A percentile compares a stretch with the other conserved stretches of the same genome.
These are phyloP conservation scores for Platynereis dumerilii DNA, from an alignment of 2,888 invertebrate species.

Conservation along the genomic window DNA sequence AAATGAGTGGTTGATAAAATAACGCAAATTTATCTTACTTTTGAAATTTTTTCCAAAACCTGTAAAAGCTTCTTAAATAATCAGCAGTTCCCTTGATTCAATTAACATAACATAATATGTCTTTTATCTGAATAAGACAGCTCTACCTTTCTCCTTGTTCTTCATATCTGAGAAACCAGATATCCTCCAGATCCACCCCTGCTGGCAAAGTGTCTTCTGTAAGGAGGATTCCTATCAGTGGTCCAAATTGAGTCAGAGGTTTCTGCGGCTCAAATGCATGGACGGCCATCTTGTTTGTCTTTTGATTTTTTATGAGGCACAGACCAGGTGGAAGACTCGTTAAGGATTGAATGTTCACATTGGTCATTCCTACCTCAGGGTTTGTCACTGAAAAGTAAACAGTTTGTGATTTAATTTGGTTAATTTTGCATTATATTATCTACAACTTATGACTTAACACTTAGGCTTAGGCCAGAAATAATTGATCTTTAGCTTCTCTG, in stretches of 20 bases:
- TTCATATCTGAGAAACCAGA: slow-evolving; percentile 20
- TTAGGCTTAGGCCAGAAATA: too few species aligned
- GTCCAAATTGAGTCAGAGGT: slow-evolving; percentile 9
- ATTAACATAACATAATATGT: too few species aligned
- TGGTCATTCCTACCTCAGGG: neutral
- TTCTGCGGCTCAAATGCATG: slow-evolving; percentile 6
- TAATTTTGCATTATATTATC: too few species aligned
- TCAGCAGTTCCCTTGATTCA: too few species aligned
- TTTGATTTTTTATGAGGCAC: slow-evolving; percentile 5
- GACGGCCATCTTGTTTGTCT: slow-evolving; percentile 12
- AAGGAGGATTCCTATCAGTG: slow-evolving; percentile 18
- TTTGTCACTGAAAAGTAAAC: slow-evolving; percentile 2
- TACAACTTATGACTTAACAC: too few species aligned
- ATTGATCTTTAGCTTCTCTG: too few species aligned
- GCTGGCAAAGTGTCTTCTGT: slow-evolving; percentile 8
- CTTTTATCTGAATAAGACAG: too few species aligned
- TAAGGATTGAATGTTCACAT: slow-evolving; percentile 4
- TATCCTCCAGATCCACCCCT: slow-evolving; percentile 12
- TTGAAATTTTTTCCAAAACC: too few species aligned
- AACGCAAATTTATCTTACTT: too few species aligned
- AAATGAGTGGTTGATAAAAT: too few species aligned
- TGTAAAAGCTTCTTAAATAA: too few species aligned
- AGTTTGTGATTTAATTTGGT: too few species aligned
- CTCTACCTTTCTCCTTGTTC: slow-evolving; percentile 16
- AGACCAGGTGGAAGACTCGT: slow-evolving; percentile 12